Percentiles rank a stretch among this genome's conserved stretches.
These are phyloP conservation scores for Pontoporia blainvillei DNA, from an alignment of 2,113 vertebrate genomes.

Conservation along the genomic window DNA sequence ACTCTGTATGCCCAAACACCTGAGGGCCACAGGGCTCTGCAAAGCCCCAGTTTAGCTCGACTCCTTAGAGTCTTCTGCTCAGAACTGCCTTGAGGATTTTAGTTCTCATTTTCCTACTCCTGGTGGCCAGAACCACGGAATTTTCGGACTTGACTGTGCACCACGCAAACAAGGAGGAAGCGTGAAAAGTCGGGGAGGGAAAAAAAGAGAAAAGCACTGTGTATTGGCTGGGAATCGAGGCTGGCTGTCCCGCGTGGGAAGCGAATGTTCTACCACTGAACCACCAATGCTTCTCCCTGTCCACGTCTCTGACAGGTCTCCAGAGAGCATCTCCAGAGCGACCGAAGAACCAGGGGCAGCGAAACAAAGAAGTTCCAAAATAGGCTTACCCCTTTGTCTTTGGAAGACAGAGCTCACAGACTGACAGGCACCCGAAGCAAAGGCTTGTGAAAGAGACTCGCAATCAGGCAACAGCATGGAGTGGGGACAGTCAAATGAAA, in stretches of 20 bases:
- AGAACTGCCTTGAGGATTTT: neutral
- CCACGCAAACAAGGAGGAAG: neutral
- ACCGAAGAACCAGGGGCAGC: fast-evolving
- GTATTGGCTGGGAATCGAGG: constrained; percentile 5
- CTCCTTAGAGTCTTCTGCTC: neutral
- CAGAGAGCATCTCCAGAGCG: neutral
- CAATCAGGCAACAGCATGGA: neutral
- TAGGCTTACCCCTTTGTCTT: neutral
- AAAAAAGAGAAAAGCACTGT: no score
- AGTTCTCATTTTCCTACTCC: neutral
- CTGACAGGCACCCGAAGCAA: neutral
- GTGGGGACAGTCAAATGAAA: neutral
- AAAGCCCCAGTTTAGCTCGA: neutral
- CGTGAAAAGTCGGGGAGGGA: no score
- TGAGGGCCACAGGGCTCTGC: neutral
- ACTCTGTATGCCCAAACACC: no score
- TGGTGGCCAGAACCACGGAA: neutral
- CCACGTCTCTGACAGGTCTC: fast-evolving
- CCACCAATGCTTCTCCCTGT: neutral
- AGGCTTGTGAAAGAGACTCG: neutral
- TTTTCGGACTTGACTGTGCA: neutral
- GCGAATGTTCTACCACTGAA: constrained; percentile 43
- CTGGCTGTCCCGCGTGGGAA: neutral
- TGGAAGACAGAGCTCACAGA: neutral
- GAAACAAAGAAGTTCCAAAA: neutral